These are phyloP conservation scores for Tachycineta bicolor DNA, from an alignment of 2,113 vertebrate species.

Conservation along the genomic window DNA sequence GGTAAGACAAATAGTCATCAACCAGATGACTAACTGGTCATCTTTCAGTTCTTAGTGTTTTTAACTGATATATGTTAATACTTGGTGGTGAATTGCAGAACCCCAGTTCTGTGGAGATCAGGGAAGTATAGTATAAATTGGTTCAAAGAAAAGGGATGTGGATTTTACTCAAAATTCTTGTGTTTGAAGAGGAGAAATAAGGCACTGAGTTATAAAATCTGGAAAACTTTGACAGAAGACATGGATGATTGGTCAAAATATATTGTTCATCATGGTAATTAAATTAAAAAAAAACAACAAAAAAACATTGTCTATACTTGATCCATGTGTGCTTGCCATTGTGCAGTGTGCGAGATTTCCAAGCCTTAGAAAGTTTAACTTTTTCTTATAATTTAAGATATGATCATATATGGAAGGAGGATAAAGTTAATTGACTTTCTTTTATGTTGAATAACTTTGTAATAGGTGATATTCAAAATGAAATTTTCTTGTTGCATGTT, in stretches of 20 bases:
- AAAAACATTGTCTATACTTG: background rate
- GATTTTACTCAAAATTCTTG: background rate
- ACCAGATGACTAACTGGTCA: background rate
- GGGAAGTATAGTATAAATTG: background rate
- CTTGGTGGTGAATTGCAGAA: background rate
- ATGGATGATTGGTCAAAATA: background rate
- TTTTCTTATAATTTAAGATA: background rate
- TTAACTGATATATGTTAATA: background rate
- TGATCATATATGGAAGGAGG: background rate
- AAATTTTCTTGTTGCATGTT: background rate
- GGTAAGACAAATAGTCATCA: background rate
- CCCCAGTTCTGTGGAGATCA: background rate
- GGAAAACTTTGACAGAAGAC: background rate
- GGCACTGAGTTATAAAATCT: background rate
- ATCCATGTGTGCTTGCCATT: background rate
- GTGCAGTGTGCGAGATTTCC: background rate
- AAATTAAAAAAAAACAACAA: background rate
- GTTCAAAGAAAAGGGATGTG: background rate
- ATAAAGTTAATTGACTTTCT: background rate
- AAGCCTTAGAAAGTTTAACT: background rate
- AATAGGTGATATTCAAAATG: background rate
- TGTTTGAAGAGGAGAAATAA: background rate
- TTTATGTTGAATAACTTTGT: background rate
- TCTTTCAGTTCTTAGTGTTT: fast-evolving
- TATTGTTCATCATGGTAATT: background rate